Base-by-base conservation (phyloP, 2,797 vertebrate species). In the Silurus lanzhouensis region DNA sequence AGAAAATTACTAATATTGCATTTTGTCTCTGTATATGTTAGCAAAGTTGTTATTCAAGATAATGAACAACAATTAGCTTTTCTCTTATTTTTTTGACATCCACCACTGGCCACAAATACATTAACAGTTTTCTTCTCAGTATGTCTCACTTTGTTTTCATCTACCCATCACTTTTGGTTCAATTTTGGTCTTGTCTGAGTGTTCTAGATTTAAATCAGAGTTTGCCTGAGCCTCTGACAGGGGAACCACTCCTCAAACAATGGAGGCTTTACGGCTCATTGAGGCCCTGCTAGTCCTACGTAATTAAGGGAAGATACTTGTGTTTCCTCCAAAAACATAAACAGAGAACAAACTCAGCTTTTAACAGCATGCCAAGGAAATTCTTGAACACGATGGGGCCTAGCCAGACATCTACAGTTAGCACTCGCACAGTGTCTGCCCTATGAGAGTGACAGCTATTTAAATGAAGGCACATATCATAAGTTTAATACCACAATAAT, bases 201-300 rank as follows among this genome's bases (percentile, higher is more conserved):
- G 48, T 64, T 85, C 46, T 68, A 60, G 81, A 87, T 70, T 86
- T 87, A 84, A 88, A 89, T 88, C 84, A 90, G 83, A 82, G 70
- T 81, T 88, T 46, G 63, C 75, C 88, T 81, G 44, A 85, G 74
- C 63, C 83, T 85, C 74, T 89, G 88, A 88, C 90, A 88, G 82
- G 52, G 71, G 68, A 91, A 89, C 88, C 89, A 85, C 90, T 88
- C 86, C 89, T 87, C 85, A 87, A 89, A 91, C 85, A 89, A 90
- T 85, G 84, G 85, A 88, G 81, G 66, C 87, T 88, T 88, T 84
- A 85, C 31, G 82, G 87, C 88, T 88, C 88, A 90, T 88, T 88
- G 82, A 86, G 81, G 84, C 63, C 70, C 75, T 52, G 71, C 80
- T 88, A 83, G 83, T 88, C 71, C 86, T 88, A 83, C 72, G 20